Base-by-base conservation (phyloP, 1,140 invertebrate genomes). In the Aricia agestis region DNA sequence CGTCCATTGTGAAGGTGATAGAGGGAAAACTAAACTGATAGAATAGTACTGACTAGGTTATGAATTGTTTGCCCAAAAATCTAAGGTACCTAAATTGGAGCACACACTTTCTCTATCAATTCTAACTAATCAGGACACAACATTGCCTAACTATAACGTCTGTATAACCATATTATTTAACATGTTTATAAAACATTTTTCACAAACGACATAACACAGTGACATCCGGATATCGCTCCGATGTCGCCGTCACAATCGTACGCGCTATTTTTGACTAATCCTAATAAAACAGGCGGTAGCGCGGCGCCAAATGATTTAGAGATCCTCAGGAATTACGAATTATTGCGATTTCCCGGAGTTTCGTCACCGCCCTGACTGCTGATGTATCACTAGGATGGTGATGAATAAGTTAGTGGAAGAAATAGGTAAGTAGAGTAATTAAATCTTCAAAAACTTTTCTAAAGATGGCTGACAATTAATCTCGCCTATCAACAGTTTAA, bases 231-330 rank as follows among this genome's bases (percentile, higher is more conserved):
- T 63, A 63, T 25, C 19, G 59, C 59, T 6, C 17, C 17, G 17
- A 63, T 25, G 59, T 19, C n/a, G 6, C 58, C 58, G 58, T 25
- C 18, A 19, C 19, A 63, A 63, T 63, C 59, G 59, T 15, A 52
- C 17, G 59, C 18, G 19, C 59, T 63, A 63, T 79, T 84, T 71
- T 74, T 61, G 76, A 74, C 70, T 75, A 76, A 81, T 84, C 79
- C 81, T 86, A 89, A 89, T 86, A 86, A 87, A 89, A 81, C 74
- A 78, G 76, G 78, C 75, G 76, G 78, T 72, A 71, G 72, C 72
- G 74, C 80, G 76, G 82, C 81, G 85, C 78, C 81, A 83, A 89
- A 84, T 89, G 86, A 89, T 89, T 88, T 87, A 87, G 78, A 71
- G 78, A 75, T 78, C 74, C 77, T 80, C 83, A 89, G 86, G 85